phyloP scores from a whole-genome alignment of 2,888 invertebrate genomes.

The Pristionchus arcanus region DNA sequence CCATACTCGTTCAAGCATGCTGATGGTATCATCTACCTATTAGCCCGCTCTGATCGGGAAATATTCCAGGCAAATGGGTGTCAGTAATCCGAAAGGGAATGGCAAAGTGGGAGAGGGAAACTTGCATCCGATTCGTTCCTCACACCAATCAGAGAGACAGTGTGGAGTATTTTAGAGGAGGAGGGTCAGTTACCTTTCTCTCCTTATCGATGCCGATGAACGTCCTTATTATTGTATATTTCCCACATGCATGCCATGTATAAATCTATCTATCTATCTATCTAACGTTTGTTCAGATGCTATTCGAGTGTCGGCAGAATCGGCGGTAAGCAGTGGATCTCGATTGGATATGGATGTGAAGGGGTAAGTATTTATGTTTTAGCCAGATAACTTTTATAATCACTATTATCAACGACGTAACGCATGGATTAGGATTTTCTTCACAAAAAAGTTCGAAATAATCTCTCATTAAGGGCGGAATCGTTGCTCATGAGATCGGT shows the following conservation, averaged over 20 bases:
- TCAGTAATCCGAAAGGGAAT: slow-evolving; percentile 64
- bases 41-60: background rate
- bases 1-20: slow-evolving; percentile 64
- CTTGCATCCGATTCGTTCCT: slow-evolving; percentile 66
- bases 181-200: slow-evolving; percentile 59
- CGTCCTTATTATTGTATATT: too few species aligned
- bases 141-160: slow-evolving; percentile 60
- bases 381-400: too few species aligned
- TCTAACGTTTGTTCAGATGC: slow-evolving; percentile 60
- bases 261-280: too few species aligned
- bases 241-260: too few species aligned
- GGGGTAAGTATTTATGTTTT: slow-evolving; percentile 56
- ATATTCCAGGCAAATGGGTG: slow-evolving; percentile 65
- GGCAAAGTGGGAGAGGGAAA: slow-evolving; percentile 68
- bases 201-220: background rate
- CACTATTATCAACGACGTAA: too few species aligned
- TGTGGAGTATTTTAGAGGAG: slow-evolving; percentile 63
- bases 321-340: slow-evolving; percentile 70
- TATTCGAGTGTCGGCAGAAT: slow-evolving; percentile 72
- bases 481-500: slow-evolving; percentile 72
- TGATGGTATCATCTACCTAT: slow-evolving; percentile 51
- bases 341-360: slow-evolving; percentile 72
- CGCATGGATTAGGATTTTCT: background rate
- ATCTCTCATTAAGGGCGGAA: slow-evolving; percentile 63
- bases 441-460: background rate